A percentile compares a stretch with the other conserved stretches of the same genome.
Conservation (phyloP, 2,888 invertebrate species). For the Agriopis aurantiaria region DNA sequence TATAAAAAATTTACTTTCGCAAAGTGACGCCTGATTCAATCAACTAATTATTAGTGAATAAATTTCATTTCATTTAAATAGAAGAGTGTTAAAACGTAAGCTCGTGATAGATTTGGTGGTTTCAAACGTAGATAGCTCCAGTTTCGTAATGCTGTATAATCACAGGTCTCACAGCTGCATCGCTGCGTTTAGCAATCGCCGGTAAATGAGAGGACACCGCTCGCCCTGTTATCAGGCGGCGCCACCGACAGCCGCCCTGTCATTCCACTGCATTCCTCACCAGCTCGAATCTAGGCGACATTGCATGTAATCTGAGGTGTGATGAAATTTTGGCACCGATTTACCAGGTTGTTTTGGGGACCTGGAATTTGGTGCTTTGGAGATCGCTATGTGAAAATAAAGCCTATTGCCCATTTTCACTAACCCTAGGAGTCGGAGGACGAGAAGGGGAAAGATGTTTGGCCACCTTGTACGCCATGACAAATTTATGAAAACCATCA, state of each 20-base stretch:
- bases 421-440: too few species aligned
- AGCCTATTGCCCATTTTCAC: too few species aligned
- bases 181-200: conserved; percentile 51
- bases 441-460: too few species aligned
- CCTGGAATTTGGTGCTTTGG: background rate
- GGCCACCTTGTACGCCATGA: too few species aligned
- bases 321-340: background rate
- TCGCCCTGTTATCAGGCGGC: conserved; percentile 66
- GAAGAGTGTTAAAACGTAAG: background rate
- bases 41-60: too few species aligned
- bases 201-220: conserved; percentile 55
- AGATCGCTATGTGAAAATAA: background rate
- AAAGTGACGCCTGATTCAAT: too few species aligned
- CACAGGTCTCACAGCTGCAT: conserved; percentile 24
- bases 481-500: too few species aligned
- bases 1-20: too few species aligned
- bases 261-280: background rate
- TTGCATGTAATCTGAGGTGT: background rate
- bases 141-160: conserved; percentile 14
- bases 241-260: conserved; percentile 56
- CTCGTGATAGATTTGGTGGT: background rate
- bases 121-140: background rate
- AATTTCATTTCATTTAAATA: too few species aligned
- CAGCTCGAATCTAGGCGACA: background rate
- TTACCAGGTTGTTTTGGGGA: background rate